These are phyloP conservation scores for Tipula unca DNA, from an alignment of 2,888 invertebrate genomes.

Conservation along the genomic window DNA sequence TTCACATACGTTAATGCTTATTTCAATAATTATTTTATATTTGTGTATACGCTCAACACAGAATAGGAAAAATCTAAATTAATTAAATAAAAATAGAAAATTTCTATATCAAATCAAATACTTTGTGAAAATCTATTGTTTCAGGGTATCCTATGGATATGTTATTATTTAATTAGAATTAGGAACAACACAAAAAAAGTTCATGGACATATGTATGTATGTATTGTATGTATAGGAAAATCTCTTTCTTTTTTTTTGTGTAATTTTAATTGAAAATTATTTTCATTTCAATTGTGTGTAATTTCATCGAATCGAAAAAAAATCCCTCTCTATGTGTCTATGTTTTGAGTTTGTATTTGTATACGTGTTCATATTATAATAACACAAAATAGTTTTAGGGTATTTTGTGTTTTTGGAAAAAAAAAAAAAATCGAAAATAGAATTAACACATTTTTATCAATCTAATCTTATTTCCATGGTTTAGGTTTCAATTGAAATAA, in stretches of 20 bases:
- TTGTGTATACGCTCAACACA: neutral
- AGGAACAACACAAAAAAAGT: neutral
- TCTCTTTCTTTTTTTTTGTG: neutral
- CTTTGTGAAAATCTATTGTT: neutral
- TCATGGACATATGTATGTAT: neutral
- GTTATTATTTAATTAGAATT: slow-evolving; percentile 14
- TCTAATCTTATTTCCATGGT: neutral
- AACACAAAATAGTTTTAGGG: neutral
- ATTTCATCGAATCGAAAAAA: neutral
- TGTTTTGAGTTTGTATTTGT: neutral
- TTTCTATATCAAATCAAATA: neutral
- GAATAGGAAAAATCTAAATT: neutral
- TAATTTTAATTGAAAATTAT: slow-evolving; percentile 14
- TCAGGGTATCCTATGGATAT: neutral
- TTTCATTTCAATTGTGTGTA: neutral
- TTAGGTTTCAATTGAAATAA: neutral
- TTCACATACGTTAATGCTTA: neutral
- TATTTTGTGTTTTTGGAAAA: neutral
- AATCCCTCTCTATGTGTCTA: neutral
- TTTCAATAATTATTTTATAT: neutral
- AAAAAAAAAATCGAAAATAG: neutral
- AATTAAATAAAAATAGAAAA: slow-evolving; percentile 2
- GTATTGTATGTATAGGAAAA: too few relatives aligned
- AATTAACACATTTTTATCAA: slow-evolving; percentile 1
- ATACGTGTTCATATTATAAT: neutral